Percentiles rank a stretch among this genome's conserved stretches.
Conservation (phyloP, 2,797 vertebrate species). For the Chelon auratus region DNA sequence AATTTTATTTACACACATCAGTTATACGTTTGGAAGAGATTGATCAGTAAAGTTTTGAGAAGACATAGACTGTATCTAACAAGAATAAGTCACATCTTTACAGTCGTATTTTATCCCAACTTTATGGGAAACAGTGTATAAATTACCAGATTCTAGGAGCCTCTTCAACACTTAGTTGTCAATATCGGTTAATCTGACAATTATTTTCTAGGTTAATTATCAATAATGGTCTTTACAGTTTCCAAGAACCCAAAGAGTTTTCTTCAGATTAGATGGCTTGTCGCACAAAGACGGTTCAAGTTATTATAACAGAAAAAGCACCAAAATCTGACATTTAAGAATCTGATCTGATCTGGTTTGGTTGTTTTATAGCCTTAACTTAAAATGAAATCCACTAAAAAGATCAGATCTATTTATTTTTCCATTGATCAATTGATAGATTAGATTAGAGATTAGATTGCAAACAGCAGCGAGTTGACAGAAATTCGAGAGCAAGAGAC, state of each 20-base stretch:
- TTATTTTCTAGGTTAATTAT: background rate
- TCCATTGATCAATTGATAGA: too few species aligned
- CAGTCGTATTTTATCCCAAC: too few species aligned
- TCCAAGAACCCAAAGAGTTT: background rate
- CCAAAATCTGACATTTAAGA: background rate
- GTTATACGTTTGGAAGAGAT: too few species aligned
- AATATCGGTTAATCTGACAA: background rate
- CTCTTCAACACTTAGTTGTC: background rate
- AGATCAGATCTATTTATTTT: too few species aligned
- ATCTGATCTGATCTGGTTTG: background rate
- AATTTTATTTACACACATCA: too few species aligned
- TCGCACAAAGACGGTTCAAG: background rate
- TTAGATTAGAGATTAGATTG: background rate
- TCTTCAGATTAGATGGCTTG: slow-evolving; percentile 7
- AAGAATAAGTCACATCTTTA: too few species aligned
- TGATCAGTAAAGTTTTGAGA: too few species aligned
- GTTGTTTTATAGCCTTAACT: too few species aligned
- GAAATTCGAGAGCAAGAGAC: slow-evolving; percentile 3
- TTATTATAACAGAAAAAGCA: background rate
- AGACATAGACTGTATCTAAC: too few species aligned
- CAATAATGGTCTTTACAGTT: background rate
- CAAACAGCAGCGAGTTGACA: background rate
- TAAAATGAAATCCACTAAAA: background rate
- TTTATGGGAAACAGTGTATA: too few species aligned
- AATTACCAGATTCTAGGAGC: too few species aligned